phyloP scores from a whole-genome alignment of 2,888 invertebrate species.

The Drosophila prolongata region DNA sequence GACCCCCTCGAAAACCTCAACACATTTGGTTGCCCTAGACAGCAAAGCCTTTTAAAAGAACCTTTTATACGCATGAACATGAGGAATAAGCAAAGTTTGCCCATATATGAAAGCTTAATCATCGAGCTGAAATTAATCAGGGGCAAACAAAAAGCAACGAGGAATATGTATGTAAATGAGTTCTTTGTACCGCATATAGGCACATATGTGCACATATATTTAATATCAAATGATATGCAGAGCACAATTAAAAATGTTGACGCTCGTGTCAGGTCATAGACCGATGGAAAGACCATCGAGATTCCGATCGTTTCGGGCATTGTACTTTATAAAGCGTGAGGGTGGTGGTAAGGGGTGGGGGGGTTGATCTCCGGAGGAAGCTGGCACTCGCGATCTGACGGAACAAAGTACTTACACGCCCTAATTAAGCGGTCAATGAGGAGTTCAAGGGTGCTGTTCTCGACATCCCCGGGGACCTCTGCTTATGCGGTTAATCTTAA shows the following conservation, averaged over 20 bases:
- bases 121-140: slow-evolving; percentile 41
- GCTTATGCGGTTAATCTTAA: slow-evolving; percentile 45
- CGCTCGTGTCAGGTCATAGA: slow-evolving; percentile 60
- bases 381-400: slow-evolving; percentile 36
- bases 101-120: slow-evolving; percentile 59
- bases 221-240: slow-evolving; percentile 74
- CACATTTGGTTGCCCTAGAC: slow-evolving; percentile 24
- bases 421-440: slow-evolving; percentile 74
- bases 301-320: slow-evolving; percentile 47
- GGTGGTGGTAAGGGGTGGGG: not conserved
- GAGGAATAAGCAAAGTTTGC: slow-evolving; percentile 14
- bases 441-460: slow-evolving; percentile 68
- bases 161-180: slow-evolving; percentile 8
- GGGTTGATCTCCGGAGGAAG: slow-evolving; percentile 26
- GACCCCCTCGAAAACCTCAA: slow-evolving; percentile 9
- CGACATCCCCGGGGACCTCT: slow-evolving; percentile 41
- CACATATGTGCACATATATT: slow-evolving; percentile 32
- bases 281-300: slow-evolving; percentile 40
- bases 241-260: slow-evolving; percentile 71
- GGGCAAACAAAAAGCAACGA: slow-evolving; percentile 16
- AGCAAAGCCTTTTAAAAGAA: slow-evolving; percentile 18
- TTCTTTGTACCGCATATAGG: slow-evolving; percentile 16
- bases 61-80: not conserved
- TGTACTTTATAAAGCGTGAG: slow-evolving; percentile 48
- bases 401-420: slow-evolving; percentile 58